Conservation (phyloP, 2,113 vertebrate species). For the Colossoma macropomum region DNA sequence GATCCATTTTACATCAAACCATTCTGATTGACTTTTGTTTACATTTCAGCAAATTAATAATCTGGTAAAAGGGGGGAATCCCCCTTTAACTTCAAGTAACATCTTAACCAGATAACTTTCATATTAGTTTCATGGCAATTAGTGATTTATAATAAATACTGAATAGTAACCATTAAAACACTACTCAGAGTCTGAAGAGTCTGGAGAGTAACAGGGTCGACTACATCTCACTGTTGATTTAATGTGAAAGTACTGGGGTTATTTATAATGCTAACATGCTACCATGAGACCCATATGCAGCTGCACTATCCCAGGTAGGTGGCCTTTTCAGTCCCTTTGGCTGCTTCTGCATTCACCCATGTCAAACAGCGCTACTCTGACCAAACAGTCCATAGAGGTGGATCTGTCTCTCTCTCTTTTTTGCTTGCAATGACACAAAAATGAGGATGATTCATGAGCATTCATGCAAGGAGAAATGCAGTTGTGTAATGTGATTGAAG, state of each 20-base stretch:
- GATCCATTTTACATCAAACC: no score
- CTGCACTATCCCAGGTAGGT: conserved; percentile 13
- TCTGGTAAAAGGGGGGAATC: no score
- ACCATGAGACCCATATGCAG: no score
- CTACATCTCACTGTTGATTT: neutral
- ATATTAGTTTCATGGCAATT: no score
- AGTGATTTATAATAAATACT: no score
- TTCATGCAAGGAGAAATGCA: conserved; percentile 1
- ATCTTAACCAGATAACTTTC: no score
- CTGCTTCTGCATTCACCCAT: conserved; percentile 10
- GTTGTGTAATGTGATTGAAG: conserved; percentile 18
- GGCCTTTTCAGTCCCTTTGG: conserved; percentile 32
- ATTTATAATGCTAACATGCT: neutral
- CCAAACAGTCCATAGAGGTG: neutral
- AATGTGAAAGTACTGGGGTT: no score
- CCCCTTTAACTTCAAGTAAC: no score
- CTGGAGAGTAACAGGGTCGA: neutral
- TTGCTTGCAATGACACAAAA: neutral
- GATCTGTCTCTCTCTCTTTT: conserved; percentile 10
- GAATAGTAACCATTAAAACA: no score
- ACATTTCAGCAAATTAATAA: no score
- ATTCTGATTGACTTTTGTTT: no score
- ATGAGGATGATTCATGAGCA: conserved; percentile 27
- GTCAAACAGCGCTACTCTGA: conserved; percentile 8
- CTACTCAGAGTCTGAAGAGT: no score